Evolutionary conservation across 2,113 vertebrate species (phyloP), one percentile per base, ranked within the genome.

Genomic region (Rhinichthys klamathensis): DNA sequence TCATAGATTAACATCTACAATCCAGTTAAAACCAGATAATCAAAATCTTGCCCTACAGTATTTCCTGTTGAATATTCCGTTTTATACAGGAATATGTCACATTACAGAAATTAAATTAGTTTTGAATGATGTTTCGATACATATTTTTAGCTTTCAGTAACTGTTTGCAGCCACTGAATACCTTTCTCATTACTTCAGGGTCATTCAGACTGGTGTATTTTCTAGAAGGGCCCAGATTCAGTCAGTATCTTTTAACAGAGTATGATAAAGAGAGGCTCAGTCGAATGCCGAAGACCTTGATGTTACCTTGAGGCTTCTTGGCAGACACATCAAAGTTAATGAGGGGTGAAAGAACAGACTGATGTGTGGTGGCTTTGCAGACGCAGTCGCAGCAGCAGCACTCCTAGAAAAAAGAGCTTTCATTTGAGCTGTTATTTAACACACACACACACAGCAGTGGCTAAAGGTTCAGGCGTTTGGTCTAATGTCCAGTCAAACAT

Each of bases 221-320:
- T 80, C 13, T 65, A 46, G 16, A 65, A 65, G 78, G 35, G 60
- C 8, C 13, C 23, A 25, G n/a, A 38, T 44, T 80, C 58, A 63
- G 58, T 73, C 23, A 11, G 56, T 77, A 75, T 82, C 60, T 46
- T 82, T 84, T 84, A 80, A 65, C 84, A 72, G 76, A 54, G 35
- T 27, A 25, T 80, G 84, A 80, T 35, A 78, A 46, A 60, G 65
- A 83, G 74, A 46, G 44, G 56, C 46, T 54, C 46, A 7, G 56
- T 35, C 13, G 4, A 2, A 49, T 46, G 49, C 49, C 5, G 21
- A 81, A 63, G 80, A 84, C 84, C 88, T 90, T 90, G 83, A 84
- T 4, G 61, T 88, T 85, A 91, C 89, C 84, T 88, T 87, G 85
- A 91, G 78, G 79, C 82, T 81, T 84, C 75, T 83, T 84, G 90